Percentiles rank a stretch among this genome's conserved stretches.
These are phyloP conservation scores for Leptinotarsa juncta DNA, from an alignment of 2,888 invertebrate genomes.

Conservation along the genomic window DNA sequence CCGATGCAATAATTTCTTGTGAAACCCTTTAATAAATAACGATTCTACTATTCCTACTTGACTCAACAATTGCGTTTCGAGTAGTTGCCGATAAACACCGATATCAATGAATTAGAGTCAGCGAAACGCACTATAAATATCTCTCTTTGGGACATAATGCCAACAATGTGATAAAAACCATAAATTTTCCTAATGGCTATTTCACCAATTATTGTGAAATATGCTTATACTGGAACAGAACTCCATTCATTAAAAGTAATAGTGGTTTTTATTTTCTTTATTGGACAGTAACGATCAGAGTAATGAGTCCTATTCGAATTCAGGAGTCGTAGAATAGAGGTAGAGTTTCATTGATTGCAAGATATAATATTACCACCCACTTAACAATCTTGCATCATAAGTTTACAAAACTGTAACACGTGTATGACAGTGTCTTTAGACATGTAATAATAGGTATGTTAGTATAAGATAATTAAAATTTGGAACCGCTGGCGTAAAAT, in stretches of 20 bases:
- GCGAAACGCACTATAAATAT: slow-evolving; percentile 27
- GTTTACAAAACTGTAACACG: too few relatives aligned
- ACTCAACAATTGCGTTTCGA: not conserved
- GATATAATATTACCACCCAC: not conserved
- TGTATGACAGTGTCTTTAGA: too few relatives aligned
- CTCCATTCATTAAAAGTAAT: slow-evolving; percentile 28
- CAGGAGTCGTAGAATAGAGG: not conserved
- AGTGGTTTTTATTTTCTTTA: slow-evolving; percentile 26
- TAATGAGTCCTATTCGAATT: not conserved
- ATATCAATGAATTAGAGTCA: slow-evolving; percentile 14
- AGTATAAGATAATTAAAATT: too few relatives aligned
- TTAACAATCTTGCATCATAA: too few relatives aligned
- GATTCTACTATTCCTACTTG: too few relatives aligned
- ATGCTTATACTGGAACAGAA: slow-evolving; percentile 27
- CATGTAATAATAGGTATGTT: too few relatives aligned
- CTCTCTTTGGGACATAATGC: slow-evolving; percentile 41
- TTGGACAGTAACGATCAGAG: slow-evolving; percentile 26
- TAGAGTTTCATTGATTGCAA: not conserved
- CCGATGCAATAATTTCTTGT: too few relatives aligned
- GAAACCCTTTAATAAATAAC: too few relatives aligned
- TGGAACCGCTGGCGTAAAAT: too few relatives aligned
- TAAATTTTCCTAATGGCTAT: slow-evolving; percentile 44
- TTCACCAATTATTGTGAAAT: slow-evolving; percentile 35
- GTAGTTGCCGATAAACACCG: not conserved
- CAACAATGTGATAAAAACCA: slow-evolving; percentile 45